phyloP scores from a whole-genome alignment of 2,113 vertebrate species.

The Salvelinus sp. region DNA sequence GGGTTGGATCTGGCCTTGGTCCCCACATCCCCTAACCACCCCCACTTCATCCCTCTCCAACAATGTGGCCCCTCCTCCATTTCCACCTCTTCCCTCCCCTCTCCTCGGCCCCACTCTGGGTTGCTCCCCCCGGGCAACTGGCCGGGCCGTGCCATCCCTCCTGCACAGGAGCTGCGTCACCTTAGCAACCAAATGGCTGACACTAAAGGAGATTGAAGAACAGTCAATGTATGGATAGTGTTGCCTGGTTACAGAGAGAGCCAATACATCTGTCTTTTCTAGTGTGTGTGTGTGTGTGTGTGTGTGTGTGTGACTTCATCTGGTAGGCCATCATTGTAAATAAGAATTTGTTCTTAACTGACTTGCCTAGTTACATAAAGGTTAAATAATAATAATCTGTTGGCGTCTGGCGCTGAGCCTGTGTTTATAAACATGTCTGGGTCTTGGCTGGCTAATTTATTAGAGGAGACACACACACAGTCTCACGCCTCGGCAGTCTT shows the following conservation, averaged over 20 bases:
- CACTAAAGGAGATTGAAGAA: not conserved
- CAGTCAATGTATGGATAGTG: too few relatives aligned
- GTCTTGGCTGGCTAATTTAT: not conserved
- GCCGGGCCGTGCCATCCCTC: too few relatives aligned
- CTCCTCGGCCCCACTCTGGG: conserved; percentile 10
- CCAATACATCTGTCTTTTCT: too few relatives aligned
- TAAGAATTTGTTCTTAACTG: too few relatives aligned
- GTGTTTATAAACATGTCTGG: conserved; percentile 32
- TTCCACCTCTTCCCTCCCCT: conserved; percentile 14
- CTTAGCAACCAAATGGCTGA: not conserved
- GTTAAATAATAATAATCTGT: not conserved
- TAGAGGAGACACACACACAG: too few relatives aligned
- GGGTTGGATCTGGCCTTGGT: conserved; percentile 41
- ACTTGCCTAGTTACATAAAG: too few relatives aligned
- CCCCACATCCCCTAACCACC: conserved; percentile 1
- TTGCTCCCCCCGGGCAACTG: not conserved
- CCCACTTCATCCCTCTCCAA: not conserved
- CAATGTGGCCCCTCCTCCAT: not conserved
- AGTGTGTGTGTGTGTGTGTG: too few relatives aligned
- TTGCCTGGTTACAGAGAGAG: too few relatives aligned
- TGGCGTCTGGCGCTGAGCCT: conserved; percentile 14
- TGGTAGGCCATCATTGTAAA: too few relatives aligned
- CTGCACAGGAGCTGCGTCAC: not conserved
- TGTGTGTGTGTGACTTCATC: conserved; percentile 25
- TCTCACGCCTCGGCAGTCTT: not conserved